A percentile compares a stretch with the other conserved stretches of the same genome.
phyloP scores from a whole-genome alignment of 2,113 vertebrate species.

The Ageneiosus marmoratus region DNA sequence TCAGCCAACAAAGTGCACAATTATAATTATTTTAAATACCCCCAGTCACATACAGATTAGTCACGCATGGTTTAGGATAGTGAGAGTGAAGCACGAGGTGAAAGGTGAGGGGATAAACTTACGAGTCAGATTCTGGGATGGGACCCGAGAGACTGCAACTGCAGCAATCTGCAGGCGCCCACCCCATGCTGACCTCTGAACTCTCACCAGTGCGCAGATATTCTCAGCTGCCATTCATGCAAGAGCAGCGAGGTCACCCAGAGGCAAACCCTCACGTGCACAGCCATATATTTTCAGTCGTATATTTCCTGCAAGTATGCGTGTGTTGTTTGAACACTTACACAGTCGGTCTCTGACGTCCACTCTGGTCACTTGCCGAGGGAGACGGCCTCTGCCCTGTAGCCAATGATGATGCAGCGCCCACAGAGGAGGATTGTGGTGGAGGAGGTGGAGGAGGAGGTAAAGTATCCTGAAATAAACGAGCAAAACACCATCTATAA shows the following conservation, averaged over 20 bases:
- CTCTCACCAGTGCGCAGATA: constrained; percentile 62
- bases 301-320: neutral
- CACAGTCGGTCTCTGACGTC: constrained; percentile 90
- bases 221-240: constrained; percentile 47
- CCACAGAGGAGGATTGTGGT: constrained; percentile 79
- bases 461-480: constrained; percentile 67
- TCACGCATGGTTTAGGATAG: constrained; percentile 61
- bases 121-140: constrained; percentile 47
- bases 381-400: constrained; percentile 78
- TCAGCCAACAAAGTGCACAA: neutral
- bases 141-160: constrained; percentile 56
- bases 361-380: constrained; percentile 79
- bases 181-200: constrained; percentile 54
- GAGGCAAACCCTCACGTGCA: constrained; percentile 32
- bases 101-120: constrained; percentile 55
- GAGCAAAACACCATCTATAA: neutral
- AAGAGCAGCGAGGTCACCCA: constrained; percentile 52
- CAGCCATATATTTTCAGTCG: neutral
- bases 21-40: neutral
- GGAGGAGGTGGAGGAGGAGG: constrained; percentile 85
- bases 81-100: constrained; percentile 52
- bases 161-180: constrained; percentile 22
- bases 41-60: neutral
- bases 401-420: constrained; percentile 74
- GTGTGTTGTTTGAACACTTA: constrained; percentile 73